These are phyloP conservation scores for Antheraea mylitta DNA, from an alignment of 1,140 invertebrate species.

Conservation along the genomic window DNA sequence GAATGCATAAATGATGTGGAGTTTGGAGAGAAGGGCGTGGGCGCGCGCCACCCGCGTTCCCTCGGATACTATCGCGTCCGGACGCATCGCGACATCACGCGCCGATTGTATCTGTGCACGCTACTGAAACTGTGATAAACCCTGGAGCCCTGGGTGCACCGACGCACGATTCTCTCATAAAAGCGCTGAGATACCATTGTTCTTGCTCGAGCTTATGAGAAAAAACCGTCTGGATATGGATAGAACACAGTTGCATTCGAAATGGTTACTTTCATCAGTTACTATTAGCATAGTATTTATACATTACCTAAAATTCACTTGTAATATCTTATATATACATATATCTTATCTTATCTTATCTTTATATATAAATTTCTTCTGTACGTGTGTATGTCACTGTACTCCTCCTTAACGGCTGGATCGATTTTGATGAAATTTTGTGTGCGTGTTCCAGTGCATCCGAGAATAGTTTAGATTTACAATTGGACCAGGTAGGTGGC, in stretches of 20 bases:
- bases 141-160: slow-evolving; percentile 26
- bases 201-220: slow-evolving; percentile 3
- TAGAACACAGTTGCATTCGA: not conserved
- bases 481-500: too few species aligned
- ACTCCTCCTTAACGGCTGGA: too few species aligned
- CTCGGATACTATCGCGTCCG: slow-evolving; percentile 57
- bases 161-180: slow-evolving; percentile 62
- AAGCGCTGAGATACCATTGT: slow-evolving; percentile 25
- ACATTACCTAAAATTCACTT: not conserved
- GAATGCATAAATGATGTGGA: not conserved
- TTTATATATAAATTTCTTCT: too few species aligned
- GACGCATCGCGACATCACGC: slow-evolving; percentile 57
- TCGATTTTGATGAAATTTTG: too few species aligned
- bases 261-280: not conserved
- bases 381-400: too few species aligned
- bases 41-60: slow-evolving; percentile 47
- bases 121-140: slow-evolving; percentile 47
- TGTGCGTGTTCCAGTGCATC: too few species aligned
- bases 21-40: not conserved
- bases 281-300: not conserved
- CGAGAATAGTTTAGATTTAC: too few species aligned
- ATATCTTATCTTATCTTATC: too few species aligned
- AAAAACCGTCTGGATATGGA: not conserved
- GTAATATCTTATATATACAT: too few species aligned
- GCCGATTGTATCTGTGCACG: slow-evolving; percentile 51